Conservation (phyloP, 2,888 invertebrate genomes). For the Lasioglossum morio region DNA sequence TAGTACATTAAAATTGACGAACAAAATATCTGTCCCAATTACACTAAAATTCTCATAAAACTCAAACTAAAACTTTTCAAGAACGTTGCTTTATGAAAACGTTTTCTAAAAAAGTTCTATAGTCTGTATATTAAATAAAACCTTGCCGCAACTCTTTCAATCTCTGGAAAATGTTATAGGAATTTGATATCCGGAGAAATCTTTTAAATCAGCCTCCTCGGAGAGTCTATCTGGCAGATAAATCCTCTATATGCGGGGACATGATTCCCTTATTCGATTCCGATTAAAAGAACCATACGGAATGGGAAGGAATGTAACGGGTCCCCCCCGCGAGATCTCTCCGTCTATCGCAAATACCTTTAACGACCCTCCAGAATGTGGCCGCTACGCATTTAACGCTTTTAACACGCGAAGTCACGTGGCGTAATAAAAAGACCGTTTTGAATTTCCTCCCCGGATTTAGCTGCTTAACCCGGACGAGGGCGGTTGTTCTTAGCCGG, state of each 20-base stretch:
- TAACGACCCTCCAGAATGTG: conserved; percentile 13
- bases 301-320: neutral
- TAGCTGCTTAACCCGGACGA: conserved; percentile 53
- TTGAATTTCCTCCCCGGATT: conserved; percentile 64
- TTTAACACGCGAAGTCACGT: conserved; percentile 49
- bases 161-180: neutral
- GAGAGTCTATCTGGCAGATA: neutral
- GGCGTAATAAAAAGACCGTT: conserved; percentile 62
- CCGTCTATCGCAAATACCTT: conserved; percentile 13
- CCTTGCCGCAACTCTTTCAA: neutral
- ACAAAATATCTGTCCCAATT: neutral
- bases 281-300: neutral
- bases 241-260: neutral
- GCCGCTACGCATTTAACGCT: conserved; percentile 35
- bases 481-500: conserved; percentile 32
- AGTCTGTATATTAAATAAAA: neutral
- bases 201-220: neutral
- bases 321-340: neutral
- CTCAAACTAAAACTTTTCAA: neutral
- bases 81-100: neutral
- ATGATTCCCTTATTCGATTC: neutral
- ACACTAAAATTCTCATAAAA: neutral
- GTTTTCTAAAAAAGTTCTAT: neutral
- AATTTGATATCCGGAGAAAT: neutral
- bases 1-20: neutral